Base-by-base conservation (phyloP, 2,888 invertebrate species). In the Dorcus parallelipipedus region DNA sequence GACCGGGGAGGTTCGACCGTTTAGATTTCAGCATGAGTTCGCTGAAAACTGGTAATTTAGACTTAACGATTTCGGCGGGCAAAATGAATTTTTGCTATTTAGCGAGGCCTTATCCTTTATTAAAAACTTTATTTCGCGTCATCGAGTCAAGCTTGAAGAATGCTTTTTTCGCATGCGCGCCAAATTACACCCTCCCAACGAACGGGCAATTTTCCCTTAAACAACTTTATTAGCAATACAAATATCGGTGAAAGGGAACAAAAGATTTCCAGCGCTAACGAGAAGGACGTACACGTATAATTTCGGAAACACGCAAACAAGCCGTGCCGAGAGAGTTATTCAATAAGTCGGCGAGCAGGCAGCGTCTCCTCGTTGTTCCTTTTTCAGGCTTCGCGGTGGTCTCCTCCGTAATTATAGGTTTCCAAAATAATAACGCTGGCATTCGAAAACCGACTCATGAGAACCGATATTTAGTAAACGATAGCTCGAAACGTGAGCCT, bases 401-500 rank as follows among this genome's bases (percentile, higher is more conserved):
- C 76, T 69, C 26, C 26, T 33, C 66, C 66, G 71, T 76, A 76
- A 76, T 76, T 75, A 76, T 72, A 72, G 72, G 75, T 75, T 76
- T 71, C 71, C 71, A 68, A 74, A 73, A 75, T 76, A 76, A 76
- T 75, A 74, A 74, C 71, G 68, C 73, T 67, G 71, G 69, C 69
- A 75, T 75, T 74, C 75, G 72, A 72, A 75, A 74, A 74, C 70
- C 72, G 71, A 75, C 71, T 73, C 74, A 74, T 75, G 76, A 75
- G 76, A 76, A 76, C 75, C 73, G 70, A 71, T 74, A 70, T 72
- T 75, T 74, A 74, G 73, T 74, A 71, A 73, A 71, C 68, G 73
- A 73, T 72, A 71, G 64, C 62, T 64, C 60, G 65, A 68, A 71
- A 72, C 71, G 68, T 70, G 72, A 68, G 60, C 69, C 70, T 71